phyloP scores from a whole-genome alignment of 1,140 invertebrate species.

The Drosophila kurseongensis region DNA sequence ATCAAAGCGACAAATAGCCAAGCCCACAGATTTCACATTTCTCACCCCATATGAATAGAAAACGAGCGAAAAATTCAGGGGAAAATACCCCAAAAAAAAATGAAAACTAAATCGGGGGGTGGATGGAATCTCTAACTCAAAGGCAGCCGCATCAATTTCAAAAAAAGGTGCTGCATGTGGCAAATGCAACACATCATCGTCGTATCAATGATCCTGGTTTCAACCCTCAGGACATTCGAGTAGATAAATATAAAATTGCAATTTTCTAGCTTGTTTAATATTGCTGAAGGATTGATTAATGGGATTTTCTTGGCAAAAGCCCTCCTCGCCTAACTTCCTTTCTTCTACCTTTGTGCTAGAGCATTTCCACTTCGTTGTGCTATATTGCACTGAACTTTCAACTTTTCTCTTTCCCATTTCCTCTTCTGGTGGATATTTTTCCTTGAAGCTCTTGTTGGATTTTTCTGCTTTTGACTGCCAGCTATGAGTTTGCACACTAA shows the following conservation, averaged over 20 bases:
- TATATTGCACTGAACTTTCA: conserved; percentile 5
- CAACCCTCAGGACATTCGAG: conserved; percentile 13
- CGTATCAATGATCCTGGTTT: conserved; percentile 28
- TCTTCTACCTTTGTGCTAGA: conserved; percentile 8
- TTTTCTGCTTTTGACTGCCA: conserved; percentile 25
- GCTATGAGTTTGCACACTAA: conserved; percentile 38
- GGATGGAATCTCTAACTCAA: conserved; percentile 3
- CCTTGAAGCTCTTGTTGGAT: conserved; percentile 22
- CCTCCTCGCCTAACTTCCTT: neutral
- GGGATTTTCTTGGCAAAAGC: conserved; percentile 58
- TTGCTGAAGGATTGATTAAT: conserved; percentile 72
- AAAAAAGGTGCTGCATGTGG: conserved; percentile 62
- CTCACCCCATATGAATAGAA: conserved; percentile 28
- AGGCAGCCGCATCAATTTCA: conserved; percentile 41
- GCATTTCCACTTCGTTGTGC: conserved; percentile 23
- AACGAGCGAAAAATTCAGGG: conserved; percentile 50
- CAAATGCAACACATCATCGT: conserved; percentile 63
- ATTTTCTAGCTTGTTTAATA: conserved; percentile 81
- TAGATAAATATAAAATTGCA: conserved; percentile 67
- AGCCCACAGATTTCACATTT: conserved; percentile 59
- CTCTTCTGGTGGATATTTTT: conserved; percentile 5
- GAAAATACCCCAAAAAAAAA: conserved; percentile 57
- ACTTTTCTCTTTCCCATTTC: conserved; percentile 12
- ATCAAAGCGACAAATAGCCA: conserved; percentile 65
- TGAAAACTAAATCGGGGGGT: conserved; percentile 3